Base-by-base conservation (phyloP, 2,888 invertebrate species). In the Pachymerium ferrugineum region DNA sequence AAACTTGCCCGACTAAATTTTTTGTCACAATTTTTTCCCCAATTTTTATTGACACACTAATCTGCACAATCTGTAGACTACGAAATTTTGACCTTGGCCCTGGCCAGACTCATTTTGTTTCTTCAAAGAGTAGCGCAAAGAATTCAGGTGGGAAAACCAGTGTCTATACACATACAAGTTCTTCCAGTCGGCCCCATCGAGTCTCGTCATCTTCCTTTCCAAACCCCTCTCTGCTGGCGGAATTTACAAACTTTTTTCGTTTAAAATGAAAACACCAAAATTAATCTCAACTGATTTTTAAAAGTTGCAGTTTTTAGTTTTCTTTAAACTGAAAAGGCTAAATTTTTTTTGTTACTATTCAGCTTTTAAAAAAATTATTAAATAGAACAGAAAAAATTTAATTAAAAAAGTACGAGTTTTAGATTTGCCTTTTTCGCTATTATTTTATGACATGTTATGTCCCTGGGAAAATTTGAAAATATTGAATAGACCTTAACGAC, bases 71-170 rank as follows among this genome's bases (percentile, higher is more conserved):
- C 4, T 19, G 47, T 19, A 47, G 47, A 47, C 47, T 19, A 47
- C 47, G 3, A 47, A 47, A 47, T 47, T 47, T 38, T 47, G 47
- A 19, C 47, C 47, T 47, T 47, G 47, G 22, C 47, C 47, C 47
- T 47, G 47, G 47, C 47, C 19, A 47, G 47, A 47, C 47, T 47
- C 47, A 47, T 47, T 47, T 47, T 47, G 47, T 47, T 47, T 22
- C 16, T 47, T 22, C 3, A 33, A 12, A 47, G 47, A 16, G 47
- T 22, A 19, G 5, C 5, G 47, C 19, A 47, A 47, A 47, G 22
- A 47, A 47, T 22, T 47, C 47, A 19, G 47, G 19, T 47, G 47
- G 47, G 47, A 47, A 47, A 16, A 3, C 22, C 47, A 47, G 47
- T 22, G n/a, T n/a, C n/a, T n/a, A n/a, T 47, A 47, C 19, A 47